A percentile compares a stretch with the other conserved stretches of the same genome.
Evolutionary conservation across 2,888 invertebrate species (phyloP).

Genomic region (Calephelis perditalis): DNA sequence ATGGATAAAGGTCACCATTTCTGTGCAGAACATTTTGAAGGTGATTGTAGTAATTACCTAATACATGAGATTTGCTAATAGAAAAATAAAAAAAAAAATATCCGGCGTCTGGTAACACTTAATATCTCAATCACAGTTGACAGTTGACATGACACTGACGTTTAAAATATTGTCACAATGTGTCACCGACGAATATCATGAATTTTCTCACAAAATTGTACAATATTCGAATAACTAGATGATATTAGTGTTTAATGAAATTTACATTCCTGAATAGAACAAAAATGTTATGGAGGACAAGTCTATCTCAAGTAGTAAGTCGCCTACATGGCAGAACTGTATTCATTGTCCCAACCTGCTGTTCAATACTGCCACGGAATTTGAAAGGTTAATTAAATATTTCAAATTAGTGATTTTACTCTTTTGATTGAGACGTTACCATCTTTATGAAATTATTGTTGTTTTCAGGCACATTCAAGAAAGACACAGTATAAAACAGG

Average conservation of each 20-base stretch:
- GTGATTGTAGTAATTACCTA: no score
- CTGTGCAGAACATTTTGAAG: no score
- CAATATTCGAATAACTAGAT: slow-evolving; percentile 28
- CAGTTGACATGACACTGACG: neutral
- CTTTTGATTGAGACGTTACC: slow-evolving; percentile 10
- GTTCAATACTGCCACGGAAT: slow-evolving; percentile 77
- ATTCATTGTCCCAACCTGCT: slow-evolving; percentile 79
- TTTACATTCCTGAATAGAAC: slow-evolving; percentile 21
- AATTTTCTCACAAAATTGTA: slow-evolving; percentile 21
- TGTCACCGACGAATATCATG: slow-evolving; percentile 24
- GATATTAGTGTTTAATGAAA: slow-evolving; percentile 27
- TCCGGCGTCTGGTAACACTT: neutral
- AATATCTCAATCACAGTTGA: neutral
- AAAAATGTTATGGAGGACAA: slow-evolving; percentile 75
- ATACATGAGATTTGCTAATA: no score
- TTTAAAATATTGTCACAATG: slow-evolving; percentile 4
- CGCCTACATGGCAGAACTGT: slow-evolving; percentile 80
- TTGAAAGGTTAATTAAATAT: slow-evolving; percentile 72
- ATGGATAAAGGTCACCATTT: no score
- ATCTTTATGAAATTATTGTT: slow-evolving; percentile 19
- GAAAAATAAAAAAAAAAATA: no score
- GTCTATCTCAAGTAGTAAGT: slow-evolving; percentile 46
- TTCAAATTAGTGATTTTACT: slow-evolving; percentile 12
- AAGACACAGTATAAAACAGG: slow-evolving; percentile 89
- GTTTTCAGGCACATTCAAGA: slow-evolving; percentile 85